Evolutionary conservation across 92 coral and sea anemone genomes (phyloP), one percentile per base, ranked within the genome.

Genomic region (Paragorgia papillata): DNA sequence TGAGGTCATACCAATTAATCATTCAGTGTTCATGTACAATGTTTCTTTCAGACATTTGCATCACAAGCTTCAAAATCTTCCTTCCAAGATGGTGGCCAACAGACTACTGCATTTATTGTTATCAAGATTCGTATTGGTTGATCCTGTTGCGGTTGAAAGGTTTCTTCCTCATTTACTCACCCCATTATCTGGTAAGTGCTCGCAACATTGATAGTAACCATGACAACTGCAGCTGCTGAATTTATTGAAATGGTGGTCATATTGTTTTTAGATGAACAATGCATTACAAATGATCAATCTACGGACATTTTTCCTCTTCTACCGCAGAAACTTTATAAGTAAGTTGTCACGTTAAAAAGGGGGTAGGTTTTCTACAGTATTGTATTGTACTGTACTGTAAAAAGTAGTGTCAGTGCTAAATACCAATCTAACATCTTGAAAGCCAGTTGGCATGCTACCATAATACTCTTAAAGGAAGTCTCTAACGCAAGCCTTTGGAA

Each of bases 41-140:
- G n/a, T n/a, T n/a, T n/a, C n/a, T n/a, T n/a, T n/a, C 3, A 92
- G 97, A 66, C 60, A 91, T 41, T 84, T 95, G 20, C 94, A 87
- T 53, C 63, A 75, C 53, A 95, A 87, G 51, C 76, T 95, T 41
- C 83, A 87, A 50, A 80, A 84, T 62, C 79, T 95, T 53, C 90
- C 97, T 5, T 74, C 95, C 18, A 84, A 80, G 64, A 66, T 95
- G 31, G 85, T 91, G 46, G 97, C 99, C 27, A 84, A 79, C 50
- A 86, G 99, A 35, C 89, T 95, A 75, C 92, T 95, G 13, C 92
- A 92, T 8, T 73, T 87, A 44, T 61, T 95, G 40, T 62, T 95
- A 83, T 91, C 92, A 10, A 89, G 95, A 76, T 95, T 95, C 75
- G 91, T 91, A 48, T 81, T 95, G 57, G 92, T 93, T 24, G 99